phyloP scores from a whole-genome alignment of 1,140 invertebrate genomes.

The Tetramorium parvispinum region DNA sequence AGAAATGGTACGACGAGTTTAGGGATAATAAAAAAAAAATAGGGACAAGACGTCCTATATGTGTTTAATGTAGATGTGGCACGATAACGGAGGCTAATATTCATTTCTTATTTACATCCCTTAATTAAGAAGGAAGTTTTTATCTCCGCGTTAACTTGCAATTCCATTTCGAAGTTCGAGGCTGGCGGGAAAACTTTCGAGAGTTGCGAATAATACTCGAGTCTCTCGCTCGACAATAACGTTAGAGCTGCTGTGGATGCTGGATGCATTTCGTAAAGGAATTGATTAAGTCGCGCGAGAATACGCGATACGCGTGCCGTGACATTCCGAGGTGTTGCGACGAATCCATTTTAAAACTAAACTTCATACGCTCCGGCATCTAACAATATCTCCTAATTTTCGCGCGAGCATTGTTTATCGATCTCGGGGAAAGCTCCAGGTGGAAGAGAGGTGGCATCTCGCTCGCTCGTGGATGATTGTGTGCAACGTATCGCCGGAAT shows the following conservation, averaged over 20 bases:
- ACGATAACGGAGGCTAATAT: background rate
- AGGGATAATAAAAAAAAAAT: background rate
- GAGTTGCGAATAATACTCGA: conserved; percentile 41
- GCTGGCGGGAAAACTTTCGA: conserved; percentile 13
- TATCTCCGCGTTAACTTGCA: conserved; percentile 31
- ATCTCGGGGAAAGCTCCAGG: background rate
- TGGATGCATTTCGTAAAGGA: conserved; percentile 4
- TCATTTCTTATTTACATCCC: background rate
- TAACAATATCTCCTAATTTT: background rate
- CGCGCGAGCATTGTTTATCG: background rate
- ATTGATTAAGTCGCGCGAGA: background rate
- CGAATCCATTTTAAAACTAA: background rate
- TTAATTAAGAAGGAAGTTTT: conserved; percentile 17
- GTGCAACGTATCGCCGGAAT: background rate
- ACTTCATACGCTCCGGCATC: background rate
- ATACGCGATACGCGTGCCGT: background rate
- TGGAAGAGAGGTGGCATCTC: background rate
- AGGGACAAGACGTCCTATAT: background rate
- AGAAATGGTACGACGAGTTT: background rate
- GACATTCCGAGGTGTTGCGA: background rate
- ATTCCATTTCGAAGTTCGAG: conserved; percentile 45
- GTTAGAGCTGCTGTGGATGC: conserved; percentile 27
- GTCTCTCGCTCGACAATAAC: conserved; percentile 33
- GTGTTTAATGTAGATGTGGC: background rate
- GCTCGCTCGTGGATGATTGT: background rate